These are phyloP conservation scores for Aspidapion aeneum DNA, from an alignment of 2,888 invertebrate genomes.

Conservation along the genomic window DNA sequence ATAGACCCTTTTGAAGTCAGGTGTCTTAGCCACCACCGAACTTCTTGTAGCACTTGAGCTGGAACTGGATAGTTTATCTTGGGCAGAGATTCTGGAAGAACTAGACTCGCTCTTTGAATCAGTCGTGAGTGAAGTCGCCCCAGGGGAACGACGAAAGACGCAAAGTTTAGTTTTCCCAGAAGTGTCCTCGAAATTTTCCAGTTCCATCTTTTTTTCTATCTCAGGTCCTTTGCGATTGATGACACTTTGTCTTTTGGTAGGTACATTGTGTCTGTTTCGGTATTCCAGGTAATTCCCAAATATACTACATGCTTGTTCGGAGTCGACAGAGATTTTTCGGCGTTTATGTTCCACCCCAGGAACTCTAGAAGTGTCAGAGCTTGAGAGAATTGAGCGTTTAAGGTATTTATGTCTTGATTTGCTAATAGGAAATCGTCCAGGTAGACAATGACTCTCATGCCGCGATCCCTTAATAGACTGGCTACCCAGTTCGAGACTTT, in stretches of 20 bases:
- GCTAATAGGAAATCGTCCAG: conserved; percentile 24
- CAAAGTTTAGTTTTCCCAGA: conserved; percentile 18
- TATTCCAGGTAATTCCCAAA: conserved; percentile 15
- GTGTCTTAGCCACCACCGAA: conserved; percentile 23
- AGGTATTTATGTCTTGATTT: conserved; percentile 8
- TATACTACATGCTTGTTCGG: conserved; percentile 1
- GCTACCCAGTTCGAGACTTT: conserved; percentile 22
- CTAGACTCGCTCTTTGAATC: too few relatives aligned
- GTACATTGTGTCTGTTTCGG: neutral
- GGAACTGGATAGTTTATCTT: conserved; percentile 1
- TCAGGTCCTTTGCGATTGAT: conserved; percentile 9
- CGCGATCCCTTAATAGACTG: conserved; percentile 8
- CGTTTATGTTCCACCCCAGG: conserved; percentile 21
- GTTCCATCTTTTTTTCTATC: conserved; percentile 7
- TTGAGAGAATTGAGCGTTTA: conserved; percentile 4
- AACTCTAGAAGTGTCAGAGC: conserved; percentile 10
- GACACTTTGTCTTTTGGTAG: conserved; percentile 7
- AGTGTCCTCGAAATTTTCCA: conserved; percentile 9
- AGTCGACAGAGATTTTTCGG: conserved; percentile 5
- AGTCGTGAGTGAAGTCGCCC: conserved; percentile 20
- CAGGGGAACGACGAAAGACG: conserved; percentile 18
- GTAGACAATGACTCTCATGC: conserved; percentile 23
- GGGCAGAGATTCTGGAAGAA: conserved; percentile 8
- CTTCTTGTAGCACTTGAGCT: conserved; percentile 6
- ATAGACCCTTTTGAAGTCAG: conserved; percentile 8